phyloP scores from a whole-genome alignment of 2,888 invertebrate genomes.

The Fissipunctia ypsillon region DNA sequence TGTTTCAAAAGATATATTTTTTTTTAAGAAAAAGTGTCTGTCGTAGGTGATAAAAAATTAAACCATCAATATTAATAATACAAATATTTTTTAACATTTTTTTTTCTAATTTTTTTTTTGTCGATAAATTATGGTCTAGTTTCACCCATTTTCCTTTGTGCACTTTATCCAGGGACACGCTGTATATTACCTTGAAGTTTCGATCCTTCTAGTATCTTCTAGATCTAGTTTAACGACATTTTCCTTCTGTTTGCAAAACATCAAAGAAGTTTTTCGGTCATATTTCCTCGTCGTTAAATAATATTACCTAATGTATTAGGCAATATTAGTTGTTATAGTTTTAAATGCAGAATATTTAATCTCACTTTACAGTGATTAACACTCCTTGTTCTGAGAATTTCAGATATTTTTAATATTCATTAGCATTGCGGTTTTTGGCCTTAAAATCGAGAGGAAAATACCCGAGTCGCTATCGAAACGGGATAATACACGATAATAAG shows the following conservation, averaged over 20 bases:
- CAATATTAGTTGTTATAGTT: background rate
- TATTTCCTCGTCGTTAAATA: conserved; percentile 13
- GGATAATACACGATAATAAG: conserved; percentile 29
- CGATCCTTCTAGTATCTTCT: conserved; percentile 14
- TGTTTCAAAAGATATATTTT: no score
- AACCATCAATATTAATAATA: no score
- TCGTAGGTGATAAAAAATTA: no score
- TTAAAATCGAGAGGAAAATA: conserved; percentile 31
- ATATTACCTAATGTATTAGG: background rate
- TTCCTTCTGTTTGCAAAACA: background rate
- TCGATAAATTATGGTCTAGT: no score
- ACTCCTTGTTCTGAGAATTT: conserved; percentile 32
- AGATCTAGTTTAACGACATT: background rate
- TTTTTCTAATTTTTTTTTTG: no score
- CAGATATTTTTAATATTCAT: conserved; percentile 18
- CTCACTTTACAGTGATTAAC: conserved; percentile 5
- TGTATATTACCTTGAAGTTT: conserved; percentile 4
- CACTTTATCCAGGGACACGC: no score
- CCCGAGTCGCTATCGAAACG: conserved; percentile 20
- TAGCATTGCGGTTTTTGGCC: conserved; percentile 44
- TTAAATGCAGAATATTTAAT: conserved; percentile 21
- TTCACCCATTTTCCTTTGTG: no score
- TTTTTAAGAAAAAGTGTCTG: no score
- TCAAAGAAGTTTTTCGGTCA: background rate
- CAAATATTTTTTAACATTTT: no score